A percentile compares a stretch with the other conserved stretches of the same genome.
phyloP scores from a whole-genome alignment of 1,140 invertebrate species.

The Sitobion miscanthi region DNA sequence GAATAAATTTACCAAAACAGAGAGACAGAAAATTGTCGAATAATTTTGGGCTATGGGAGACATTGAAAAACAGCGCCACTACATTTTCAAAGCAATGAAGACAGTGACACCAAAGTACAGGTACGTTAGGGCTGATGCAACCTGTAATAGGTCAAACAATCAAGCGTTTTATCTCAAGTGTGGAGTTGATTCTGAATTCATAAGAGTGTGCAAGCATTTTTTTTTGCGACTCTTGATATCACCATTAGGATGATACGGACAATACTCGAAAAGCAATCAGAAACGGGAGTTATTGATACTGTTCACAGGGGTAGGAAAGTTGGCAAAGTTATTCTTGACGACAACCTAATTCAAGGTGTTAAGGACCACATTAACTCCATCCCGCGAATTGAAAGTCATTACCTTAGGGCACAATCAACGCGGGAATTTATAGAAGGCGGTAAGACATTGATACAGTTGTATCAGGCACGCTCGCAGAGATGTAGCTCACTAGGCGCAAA shows the following conservation, averaged over 20 bases:
- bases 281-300: background rate
- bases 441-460: conserved; percentile 47
- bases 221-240: conserved; percentile 56
- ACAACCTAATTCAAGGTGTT: conserved; percentile 52
- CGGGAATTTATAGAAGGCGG: conserved; percentile 57
- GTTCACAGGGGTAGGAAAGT: conserved; percentile 36
- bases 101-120: conserved; percentile 12
- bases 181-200: background rate
- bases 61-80: conserved; percentile 6
- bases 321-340: conserved; percentile 35
- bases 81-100: background rate
- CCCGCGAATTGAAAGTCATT: conserved; percentile 58
- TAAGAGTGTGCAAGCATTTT: background rate
- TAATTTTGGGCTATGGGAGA: conserved; percentile 11
- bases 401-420: conserved; percentile 48
- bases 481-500: no score
- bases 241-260: conserved; percentile 36
- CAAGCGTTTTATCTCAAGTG: conserved; percentile 33
- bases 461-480: background rate
- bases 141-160: conserved; percentile 30
- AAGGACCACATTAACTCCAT: conserved; percentile 58
- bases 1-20: background rate
- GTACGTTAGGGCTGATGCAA: conserved; percentile 20
- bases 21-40: background rate
- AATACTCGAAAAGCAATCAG: conserved; percentile 11